Percentiles rank a stretch among this genome's conserved stretches.
Evolutionary conservation across 1,140 invertebrate genomes (phyloP).

Genomic region (Aphelenchoides besseyi): DNA sequence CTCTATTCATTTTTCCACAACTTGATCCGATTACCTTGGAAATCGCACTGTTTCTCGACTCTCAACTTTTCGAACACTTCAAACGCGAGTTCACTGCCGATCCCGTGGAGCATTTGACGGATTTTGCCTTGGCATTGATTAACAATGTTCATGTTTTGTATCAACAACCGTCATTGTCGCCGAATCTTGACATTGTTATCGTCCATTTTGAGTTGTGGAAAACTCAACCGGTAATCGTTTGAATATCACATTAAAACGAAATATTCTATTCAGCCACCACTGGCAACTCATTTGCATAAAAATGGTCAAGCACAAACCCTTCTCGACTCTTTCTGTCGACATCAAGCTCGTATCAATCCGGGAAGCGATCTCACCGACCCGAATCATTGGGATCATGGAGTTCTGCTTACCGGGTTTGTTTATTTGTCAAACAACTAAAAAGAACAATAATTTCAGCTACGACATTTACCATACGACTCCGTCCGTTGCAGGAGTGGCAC

Average conservation of each 20-base stretch:
- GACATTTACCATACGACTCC: conserved; percentile 62
- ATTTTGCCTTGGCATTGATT: conserved; percentile 59
- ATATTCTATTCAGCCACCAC: conserved; percentile 33
- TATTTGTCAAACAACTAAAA: conserved; percentile 29
- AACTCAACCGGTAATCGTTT: conserved; percentile 50
- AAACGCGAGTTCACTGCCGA: conserved; percentile 52
- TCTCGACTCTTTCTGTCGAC: conserved; percentile 59
- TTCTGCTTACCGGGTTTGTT: conserved; percentile 66
- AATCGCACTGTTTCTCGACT: conserved; percentile 60
- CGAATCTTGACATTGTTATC: conserved; percentile 62
- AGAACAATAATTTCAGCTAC: conserved; percentile 47
- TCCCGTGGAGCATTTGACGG: conserved; percentile 59
- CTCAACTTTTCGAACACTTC: conserved; percentile 60
- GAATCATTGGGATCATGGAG: conserved; percentile 67
- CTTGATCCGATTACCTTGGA: conserved; percentile 62
- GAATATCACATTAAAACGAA: background rate
- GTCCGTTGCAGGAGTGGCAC: conserved; percentile 58
- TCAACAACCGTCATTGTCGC: conserved; percentile 59
- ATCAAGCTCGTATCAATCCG: conserved; percentile 61
- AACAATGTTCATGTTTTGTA: conserved; percentile 62
- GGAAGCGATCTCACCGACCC: conserved; percentile 59
- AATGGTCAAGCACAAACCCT: conserved; percentile 62
- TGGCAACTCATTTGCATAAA: conserved; percentile 57
- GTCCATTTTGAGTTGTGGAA: conserved; percentile 62
- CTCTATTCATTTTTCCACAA: conserved; percentile 62